These are phyloP conservation scores for Elgaria multicarinata DNA, from an alignment of 2,113 vertebrate species.

Conservation along the genomic window DNA sequence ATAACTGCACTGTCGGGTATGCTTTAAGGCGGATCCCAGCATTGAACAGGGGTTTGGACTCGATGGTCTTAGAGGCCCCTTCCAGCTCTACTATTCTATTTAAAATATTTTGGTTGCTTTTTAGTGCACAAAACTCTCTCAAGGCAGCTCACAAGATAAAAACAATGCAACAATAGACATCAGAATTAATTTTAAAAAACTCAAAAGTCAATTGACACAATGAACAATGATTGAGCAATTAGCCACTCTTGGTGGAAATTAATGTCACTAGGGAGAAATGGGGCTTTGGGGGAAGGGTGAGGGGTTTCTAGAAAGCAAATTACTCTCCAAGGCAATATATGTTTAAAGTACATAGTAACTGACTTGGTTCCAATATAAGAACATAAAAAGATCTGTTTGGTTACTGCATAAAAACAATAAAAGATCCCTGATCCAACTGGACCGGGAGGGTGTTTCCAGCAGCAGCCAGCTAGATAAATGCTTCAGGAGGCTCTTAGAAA, in stretches of 20 bases:
- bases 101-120: background rate
- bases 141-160: background rate
- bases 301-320: background rate
- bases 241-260: background rate
- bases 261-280: background rate
- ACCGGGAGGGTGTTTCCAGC: background rate
- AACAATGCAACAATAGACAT: background rate
- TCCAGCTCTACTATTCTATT: background rate
- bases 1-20: too few relatives aligned
- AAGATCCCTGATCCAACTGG: background rate
- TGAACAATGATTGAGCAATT: background rate
- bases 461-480: too few relatives aligned
- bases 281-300: background rate
- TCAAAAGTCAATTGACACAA: slow-evolving; percentile 4
- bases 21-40: too few relatives aligned
- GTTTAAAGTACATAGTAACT: background rate
- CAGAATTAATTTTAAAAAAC: background rate
- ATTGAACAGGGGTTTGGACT: too few relatives aligned
- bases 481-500: background rate
- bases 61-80: too few relatives aligned
- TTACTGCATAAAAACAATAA: too few relatives aligned
- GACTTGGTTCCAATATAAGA: background rate
- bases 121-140: background rate
- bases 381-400: background rate
- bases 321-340: background rate